Evolutionary conservation across 2,888 invertebrate genomes (phyloP), one percentile per base, ranked within the genome.

Genomic region (Dinocampus coccinellae): DNA sequence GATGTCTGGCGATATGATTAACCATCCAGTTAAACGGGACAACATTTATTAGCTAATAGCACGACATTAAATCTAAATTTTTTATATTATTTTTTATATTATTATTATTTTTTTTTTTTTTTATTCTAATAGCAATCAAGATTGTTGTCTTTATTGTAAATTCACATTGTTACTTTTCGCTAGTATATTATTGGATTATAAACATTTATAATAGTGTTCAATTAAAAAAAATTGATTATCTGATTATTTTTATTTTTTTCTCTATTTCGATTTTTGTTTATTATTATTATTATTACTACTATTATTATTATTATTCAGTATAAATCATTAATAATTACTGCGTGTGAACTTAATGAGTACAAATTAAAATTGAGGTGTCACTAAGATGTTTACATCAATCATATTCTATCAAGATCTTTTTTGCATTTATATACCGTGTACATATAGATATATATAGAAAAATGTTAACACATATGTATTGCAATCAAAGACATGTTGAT

Each of bases 41-140:
- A 76, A 78, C 75, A 77, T 79, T 83, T 79, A 83, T 82, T 81
- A 78, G 78, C 78, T 79, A 80, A 78, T 78, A 72, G 73, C 26
- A 57, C 72, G 67, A 70, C 69, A 61, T 70, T 69, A 72, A 66
- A 47, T 47, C 7, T 16, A 47, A 16, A 16, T 4, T 29, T 29
- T 29, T 29, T 4, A 4, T 29, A 3, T 29, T 7, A 29, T 4
- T 24, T 24, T 57, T 57, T 24, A 9, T n/a, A n/a, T n/a, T n/a
- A n/a, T n/a, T n/a, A n/a, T n/a, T n/a, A n/a, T n/a, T n/a, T 33
- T 33, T 33, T 33, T 33, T 13, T n/a, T 39, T 39, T 39, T 39
- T 39, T 1, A 39, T 62, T 57, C 42, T 9, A 26, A 47, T 62
- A 26, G 66, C 66, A 52, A 66, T 72, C 63, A 62, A 62, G 62